These are phyloP conservation scores for Drosophila nigricruria DNA, from an alignment of 2,888 invertebrate genomes.

Conservation along the genomic window DNA sequence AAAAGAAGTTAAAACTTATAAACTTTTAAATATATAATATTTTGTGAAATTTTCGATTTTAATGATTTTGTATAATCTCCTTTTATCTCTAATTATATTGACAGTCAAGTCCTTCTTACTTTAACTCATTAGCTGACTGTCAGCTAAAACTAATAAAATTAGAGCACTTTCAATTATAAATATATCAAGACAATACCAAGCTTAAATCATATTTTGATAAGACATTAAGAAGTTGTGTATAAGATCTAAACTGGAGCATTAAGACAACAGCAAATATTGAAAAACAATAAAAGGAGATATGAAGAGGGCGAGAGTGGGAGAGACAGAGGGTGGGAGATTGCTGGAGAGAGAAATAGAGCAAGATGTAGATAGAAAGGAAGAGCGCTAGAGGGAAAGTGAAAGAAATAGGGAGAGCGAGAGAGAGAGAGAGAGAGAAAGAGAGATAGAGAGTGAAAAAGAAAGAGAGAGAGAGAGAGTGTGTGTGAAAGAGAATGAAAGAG, in stretches of 20 bases:
- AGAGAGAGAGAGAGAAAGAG: background rate
- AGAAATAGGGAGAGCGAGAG: background rate
- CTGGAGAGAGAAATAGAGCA: background rate
- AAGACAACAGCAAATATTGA: constrained; percentile 37
- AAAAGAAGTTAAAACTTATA: background rate
- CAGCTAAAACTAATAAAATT: background rate
- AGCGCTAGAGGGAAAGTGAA: background rate
- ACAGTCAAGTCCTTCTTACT: background rate
- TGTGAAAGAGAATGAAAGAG: too few species aligned
- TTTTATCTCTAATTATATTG: background rate
- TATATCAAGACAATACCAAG: background rate
- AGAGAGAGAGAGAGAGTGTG: background rate
- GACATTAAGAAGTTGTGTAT: constrained; percentile 4
- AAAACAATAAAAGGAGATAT: constrained; percentile 33
- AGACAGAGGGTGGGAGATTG: background rate
- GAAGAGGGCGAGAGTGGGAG: background rate
- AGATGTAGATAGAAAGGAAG: background rate
- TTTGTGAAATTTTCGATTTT: background rate
- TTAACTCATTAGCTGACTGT: background rate
- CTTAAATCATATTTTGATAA: constrained; percentile 24
- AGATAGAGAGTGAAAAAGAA: too few species aligned
- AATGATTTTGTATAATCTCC: background rate
- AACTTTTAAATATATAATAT: background rate
- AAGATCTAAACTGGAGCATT: constrained; percentile 24
- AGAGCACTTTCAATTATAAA: background rate